A percentile compares a stretch with the other conserved stretches of the same genome.
Evolutionary conservation across 2,888 invertebrate genomes (phyloP).

Genomic region (Folsomia manolachei): DNA sequence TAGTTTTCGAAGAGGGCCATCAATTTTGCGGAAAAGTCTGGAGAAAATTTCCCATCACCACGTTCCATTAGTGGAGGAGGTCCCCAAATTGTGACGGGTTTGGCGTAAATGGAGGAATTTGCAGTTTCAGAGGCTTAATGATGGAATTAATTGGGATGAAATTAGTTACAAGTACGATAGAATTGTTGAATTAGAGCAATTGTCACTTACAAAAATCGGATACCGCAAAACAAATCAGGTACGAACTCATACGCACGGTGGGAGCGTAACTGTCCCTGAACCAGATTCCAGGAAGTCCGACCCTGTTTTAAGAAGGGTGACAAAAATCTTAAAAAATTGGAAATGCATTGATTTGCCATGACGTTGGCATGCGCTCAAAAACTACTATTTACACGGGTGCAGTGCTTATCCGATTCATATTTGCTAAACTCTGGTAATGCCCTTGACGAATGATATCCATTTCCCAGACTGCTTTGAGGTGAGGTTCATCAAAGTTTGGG

Average conservation of each 20-base stretch:
- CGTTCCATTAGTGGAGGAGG: constrained; percentile 39
- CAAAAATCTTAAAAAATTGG: too few relatives aligned
- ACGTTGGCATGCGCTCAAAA: too few relatives aligned
- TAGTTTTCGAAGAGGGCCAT: constrained; percentile 33
- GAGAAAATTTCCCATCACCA: constrained; percentile 33
- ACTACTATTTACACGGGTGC: not conserved
- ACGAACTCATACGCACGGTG: constrained; percentile 34
- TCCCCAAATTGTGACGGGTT: constrained; percentile 41
- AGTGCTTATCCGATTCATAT: constrained; percentile 28
- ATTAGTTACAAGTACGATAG: not conserved
- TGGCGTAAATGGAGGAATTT: constrained; percentile 11
- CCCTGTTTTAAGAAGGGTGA: constrained; percentile 17
- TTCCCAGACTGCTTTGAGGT: constrained; percentile 40
- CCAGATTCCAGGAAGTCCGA: constrained; percentile 33
- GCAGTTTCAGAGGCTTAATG: too few relatives aligned
- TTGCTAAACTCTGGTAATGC: constrained; percentile 30
- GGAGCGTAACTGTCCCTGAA: constrained; percentile 31
- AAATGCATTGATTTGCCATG: too few relatives aligned
- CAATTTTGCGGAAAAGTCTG: constrained; percentile 36
- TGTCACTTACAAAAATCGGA: constrained; percentile 37
- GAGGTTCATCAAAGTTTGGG: constrained; percentile 44
- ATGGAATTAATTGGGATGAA: not conserved
- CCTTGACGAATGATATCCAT: constrained; percentile 31
- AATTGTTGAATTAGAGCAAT: constrained; percentile 1
- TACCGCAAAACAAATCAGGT: constrained; percentile 41